phyloP scores from a whole-genome alignment of 1,140 invertebrate species.

The Heliconius nattereri region DNA sequence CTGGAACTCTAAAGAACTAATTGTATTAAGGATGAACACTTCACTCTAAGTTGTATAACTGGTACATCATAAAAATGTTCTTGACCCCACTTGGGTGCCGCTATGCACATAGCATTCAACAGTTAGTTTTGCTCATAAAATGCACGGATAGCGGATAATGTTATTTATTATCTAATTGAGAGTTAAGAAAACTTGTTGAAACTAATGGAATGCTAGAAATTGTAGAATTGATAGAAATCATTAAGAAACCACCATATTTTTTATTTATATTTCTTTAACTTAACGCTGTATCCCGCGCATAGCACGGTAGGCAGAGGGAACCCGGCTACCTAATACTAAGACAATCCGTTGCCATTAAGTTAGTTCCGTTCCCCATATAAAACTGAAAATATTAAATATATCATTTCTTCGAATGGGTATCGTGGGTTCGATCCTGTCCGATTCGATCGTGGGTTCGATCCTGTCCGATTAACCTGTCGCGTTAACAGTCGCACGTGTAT shows the following conservation, averaged over 20 bases:
- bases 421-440: too few relatives aligned
- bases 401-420: too few relatives aligned
- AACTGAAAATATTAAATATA: too few relatives aligned
- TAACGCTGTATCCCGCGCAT: too few relatives aligned
- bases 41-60: not conserved
- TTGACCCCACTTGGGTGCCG: conserved; percentile 16
- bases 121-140: not conserved
- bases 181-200: not conserved
- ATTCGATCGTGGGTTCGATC: too few relatives aligned
- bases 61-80: conserved; percentile 15
- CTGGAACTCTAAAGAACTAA: not conserved
- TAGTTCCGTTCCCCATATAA: too few relatives aligned
- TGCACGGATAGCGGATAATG: not conserved
- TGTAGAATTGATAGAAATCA: not conserved
- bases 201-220: not conserved
- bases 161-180: not conserved
- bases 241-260: not conserved
- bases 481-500: too few relatives aligned
- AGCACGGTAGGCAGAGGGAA: too few relatives aligned
- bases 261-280: too few relatives aligned
- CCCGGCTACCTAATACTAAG: too few relatives aligned
- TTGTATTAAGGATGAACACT: not conserved
- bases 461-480: too few relatives aligned
- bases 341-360: too few relatives aligned
- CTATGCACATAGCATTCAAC: not conserved